These are phyloP conservation scores for Leptinotarsa lineolata DNA, from an alignment of 1,140 invertebrate species.

Conservation along the genomic window DNA sequence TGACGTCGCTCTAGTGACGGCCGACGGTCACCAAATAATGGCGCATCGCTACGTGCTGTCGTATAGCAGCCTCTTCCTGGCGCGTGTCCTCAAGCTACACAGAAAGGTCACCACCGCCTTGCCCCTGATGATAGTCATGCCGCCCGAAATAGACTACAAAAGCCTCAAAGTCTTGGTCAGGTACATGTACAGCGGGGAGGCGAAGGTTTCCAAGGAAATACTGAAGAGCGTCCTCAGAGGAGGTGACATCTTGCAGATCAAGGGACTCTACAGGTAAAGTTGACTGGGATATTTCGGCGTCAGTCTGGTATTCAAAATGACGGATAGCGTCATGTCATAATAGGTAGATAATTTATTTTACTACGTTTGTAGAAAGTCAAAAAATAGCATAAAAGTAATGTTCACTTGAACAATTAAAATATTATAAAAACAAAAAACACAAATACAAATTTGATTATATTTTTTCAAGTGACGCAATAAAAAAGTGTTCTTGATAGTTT, in stretches of 20 bases:
- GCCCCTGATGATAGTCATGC: constrained; percentile 74
- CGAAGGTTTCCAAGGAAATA: constrained; percentile 82
- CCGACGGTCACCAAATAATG: constrained; percentile 78
- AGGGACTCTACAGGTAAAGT: constrained; percentile 66
- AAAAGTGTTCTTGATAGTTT: too few species aligned
- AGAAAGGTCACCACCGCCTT: constrained; percentile 62
- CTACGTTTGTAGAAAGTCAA: too few species aligned
- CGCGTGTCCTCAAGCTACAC: constrained; percentile 60
- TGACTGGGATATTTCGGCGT: background rate
- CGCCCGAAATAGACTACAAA: constrained; percentile 77
- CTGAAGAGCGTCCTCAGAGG: constrained; percentile 77
- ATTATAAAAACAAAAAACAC: too few species aligned
- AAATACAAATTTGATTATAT: too few species aligned
- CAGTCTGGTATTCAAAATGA: too few species aligned
- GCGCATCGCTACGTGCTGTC: constrained; percentile 86
- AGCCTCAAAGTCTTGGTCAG: constrained; percentile 80
- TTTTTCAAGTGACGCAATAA: too few species aligned
- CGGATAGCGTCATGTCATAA: too few species aligned
- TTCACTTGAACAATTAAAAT: too few species aligned
- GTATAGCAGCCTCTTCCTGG: constrained; percentile 68
- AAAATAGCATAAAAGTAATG: too few species aligned
- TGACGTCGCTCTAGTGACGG: constrained; percentile 80
- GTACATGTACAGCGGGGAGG: constrained; percentile 84
- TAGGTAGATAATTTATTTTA: too few species aligned
- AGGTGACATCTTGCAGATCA: constrained; percentile 76